These are phyloP conservation scores for Gephyroberyx darwinii DNA, from an alignment of 2,797 vertebrate species.

Conservation along the genomic window DNA sequence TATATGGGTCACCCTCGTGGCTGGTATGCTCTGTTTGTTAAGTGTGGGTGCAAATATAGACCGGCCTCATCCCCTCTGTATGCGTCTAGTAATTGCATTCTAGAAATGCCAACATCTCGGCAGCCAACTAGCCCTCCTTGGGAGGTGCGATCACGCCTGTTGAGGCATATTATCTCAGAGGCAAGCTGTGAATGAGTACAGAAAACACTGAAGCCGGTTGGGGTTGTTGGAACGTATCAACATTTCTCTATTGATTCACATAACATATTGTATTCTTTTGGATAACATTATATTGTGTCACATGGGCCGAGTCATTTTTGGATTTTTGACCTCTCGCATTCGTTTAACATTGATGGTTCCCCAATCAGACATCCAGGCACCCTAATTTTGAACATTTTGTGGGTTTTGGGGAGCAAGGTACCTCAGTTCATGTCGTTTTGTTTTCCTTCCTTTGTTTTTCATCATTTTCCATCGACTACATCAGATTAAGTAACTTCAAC, in stretches of 20 bases:
- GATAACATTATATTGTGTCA: not conserved
- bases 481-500: not conserved
- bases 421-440: too few species aligned
- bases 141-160: constrained; percentile 78
- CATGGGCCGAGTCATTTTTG: not conserved
- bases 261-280: constrained; percentile 8
- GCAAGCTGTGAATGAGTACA: constrained; percentile 76
- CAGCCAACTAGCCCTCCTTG: constrained; percentile 76
- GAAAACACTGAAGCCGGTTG: constrained; percentile 69
- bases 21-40: constrained; percentile 54
- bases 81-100: constrained; percentile 79
- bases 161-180: constrained; percentile 78
- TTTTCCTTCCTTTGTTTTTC: too few species aligned
- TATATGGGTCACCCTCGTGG: constrained; percentile 66
- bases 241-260: constrained; percentile 46
- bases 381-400: too few species aligned
- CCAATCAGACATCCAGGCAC: too few species aligned
- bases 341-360: too few species aligned
- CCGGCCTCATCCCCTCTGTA: constrained; percentile 70
- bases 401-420: too few species aligned
- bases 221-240: constrained; percentile 56
- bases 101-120: constrained; percentile 74
- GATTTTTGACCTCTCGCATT: too few species aligned
- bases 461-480: not conserved
- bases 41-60: constrained; percentile 76